Conservation (phyloP, 2,797 vertebrate genomes). For the Thripadectes ignobilis region DNA sequence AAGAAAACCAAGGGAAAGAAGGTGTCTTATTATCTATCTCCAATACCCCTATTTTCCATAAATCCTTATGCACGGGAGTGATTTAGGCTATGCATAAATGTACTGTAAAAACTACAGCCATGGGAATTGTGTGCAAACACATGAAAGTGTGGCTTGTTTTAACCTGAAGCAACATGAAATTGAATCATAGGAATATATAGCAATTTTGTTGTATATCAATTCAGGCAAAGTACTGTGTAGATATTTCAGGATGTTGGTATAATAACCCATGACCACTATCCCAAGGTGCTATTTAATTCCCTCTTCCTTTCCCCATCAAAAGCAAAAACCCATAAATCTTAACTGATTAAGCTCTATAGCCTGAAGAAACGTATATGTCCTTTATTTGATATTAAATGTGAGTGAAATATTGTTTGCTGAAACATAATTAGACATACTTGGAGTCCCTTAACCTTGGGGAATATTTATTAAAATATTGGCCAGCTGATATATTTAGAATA, state of each 20-base stretch:
- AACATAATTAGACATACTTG: constrained; percentile 30
- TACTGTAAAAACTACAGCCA: constrained; percentile 12
- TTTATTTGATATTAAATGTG: constrained; percentile 29
- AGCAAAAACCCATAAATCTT: background rate
- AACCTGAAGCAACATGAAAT: constrained; percentile 74
- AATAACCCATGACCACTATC: constrained; percentile 51
- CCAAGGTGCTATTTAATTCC: constrained; percentile 9
- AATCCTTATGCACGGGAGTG: constrained; percentile 42
- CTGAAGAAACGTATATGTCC: constrained; percentile 41
- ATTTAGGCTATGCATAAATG: constrained; percentile 49
- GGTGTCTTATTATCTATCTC: constrained; percentile 49
- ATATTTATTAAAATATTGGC: background rate
- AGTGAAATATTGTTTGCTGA: constrained; percentile 1
- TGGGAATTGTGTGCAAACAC: constrained; percentile 70
- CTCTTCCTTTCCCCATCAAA: background rate
- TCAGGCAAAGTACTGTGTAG: constrained; percentile 39
- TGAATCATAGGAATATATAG: constrained; percentile 59
- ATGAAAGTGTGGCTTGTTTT: constrained; percentile 70
- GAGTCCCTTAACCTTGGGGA: constrained; percentile 41
- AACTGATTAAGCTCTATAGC: background rate
- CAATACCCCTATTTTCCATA: constrained; percentile 52
- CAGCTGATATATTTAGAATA: constrained; percentile 38
- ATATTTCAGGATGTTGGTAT: constrained; percentile 56
- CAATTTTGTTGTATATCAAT: constrained; percentile 36
- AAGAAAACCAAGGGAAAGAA: background rate